Evolutionary conservation across 2,888 invertebrate genomes (phyloP).

Genomic region (Poecilobothrus nobilitatus): DNA sequence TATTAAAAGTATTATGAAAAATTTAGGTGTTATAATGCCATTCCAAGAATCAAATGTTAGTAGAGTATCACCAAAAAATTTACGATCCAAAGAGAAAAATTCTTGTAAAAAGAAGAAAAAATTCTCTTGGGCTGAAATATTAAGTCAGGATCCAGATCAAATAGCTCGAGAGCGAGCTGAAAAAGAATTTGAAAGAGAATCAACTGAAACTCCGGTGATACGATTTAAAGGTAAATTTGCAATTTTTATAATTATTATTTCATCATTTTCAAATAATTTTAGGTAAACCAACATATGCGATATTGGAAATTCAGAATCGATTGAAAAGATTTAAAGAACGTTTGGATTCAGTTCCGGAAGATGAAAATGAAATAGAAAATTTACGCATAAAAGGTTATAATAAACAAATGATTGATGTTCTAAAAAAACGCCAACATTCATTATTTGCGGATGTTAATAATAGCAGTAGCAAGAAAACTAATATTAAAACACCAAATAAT

Average conservation of each 20-base stretch:
- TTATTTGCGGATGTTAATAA: conserved; percentile 9
- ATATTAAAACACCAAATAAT: conserved; percentile 24
- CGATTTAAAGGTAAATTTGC: conserved; percentile 33
- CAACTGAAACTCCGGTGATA: conserved; percentile 28
- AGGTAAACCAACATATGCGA: conserved; percentile 40
- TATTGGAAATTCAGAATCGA: conserved; percentile 36
- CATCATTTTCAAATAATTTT: not conserved
- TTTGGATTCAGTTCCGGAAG: conserved; percentile 27
- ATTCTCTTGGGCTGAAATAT: conserved; percentile 43
- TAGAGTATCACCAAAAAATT: conserved; percentile 53
- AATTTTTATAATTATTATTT: not conserved
- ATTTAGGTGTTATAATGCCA: conserved; percentile 33
- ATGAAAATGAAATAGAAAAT: conserved; percentile 19
- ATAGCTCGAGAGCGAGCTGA: conserved; percentile 44
- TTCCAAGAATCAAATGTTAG: conserved; percentile 38
- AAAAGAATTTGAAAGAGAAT: conserved; percentile 42
- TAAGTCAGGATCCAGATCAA: conserved; percentile 44
- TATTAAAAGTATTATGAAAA: conserved; percentile 35
- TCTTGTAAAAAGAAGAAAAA: conserved; percentile 33
- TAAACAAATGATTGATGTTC: conserved; percentile 26
- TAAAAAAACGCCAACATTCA: conserved; percentile 21
- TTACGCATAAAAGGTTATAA: conserved; percentile 25
- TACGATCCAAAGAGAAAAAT: conserved; percentile 49
- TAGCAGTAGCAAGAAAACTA: not conserved
- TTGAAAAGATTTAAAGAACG: conserved; percentile 35